A percentile compares a stretch with the other conserved stretches of the same genome.
These are phyloP conservation scores for Drosophila kanapiae DNA, from an alignment of 1,140 invertebrate genomes.

Conservation along the genomic window DNA sequence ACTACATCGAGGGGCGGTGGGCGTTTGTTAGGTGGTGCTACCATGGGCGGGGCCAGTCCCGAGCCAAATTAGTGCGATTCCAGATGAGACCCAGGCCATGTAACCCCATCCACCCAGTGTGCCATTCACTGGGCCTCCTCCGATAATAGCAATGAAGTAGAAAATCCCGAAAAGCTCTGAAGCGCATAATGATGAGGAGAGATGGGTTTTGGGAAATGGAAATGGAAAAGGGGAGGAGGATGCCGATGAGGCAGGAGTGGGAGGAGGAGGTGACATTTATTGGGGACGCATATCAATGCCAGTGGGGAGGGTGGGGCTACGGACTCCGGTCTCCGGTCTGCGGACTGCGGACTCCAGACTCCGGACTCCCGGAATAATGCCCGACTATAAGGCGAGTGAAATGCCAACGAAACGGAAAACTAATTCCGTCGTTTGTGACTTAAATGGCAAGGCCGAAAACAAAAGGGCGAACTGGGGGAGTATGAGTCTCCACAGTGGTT, in stretches of 20 bases:
- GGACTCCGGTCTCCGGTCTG: too few relatives aligned
- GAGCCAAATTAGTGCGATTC: conserved; percentile 77
- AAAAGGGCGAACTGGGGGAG: conserved; percentile 29
- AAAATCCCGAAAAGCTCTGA: conserved; percentile 78
- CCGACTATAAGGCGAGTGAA: conserved; percentile 41
- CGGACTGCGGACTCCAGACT: background rate
- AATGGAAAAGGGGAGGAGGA: background rate
- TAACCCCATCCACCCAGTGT: conserved; percentile 57
- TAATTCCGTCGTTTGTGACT: conserved; percentile 76
- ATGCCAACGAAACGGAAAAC: conserved; percentile 82
- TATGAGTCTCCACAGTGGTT: conserved; percentile 52
- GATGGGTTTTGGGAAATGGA: conserved; percentile 8
- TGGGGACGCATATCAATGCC: conserved; percentile 25
- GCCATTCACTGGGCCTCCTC: conserved; percentile 39
- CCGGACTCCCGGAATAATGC: conserved; percentile 54
- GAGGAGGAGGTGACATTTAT: conserved; percentile 4
- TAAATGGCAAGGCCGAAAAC: conserved; percentile 62
- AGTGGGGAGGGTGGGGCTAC: conserved; percentile 23
- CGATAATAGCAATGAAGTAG: conserved; percentile 81
- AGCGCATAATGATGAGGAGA: conserved; percentile 62
- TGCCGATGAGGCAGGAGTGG: background rate
- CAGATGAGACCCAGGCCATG: conserved; percentile 52
- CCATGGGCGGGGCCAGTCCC: conserved; percentile 17
- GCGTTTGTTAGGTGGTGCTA: background rate
- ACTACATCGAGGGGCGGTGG: conserved; percentile 37